Conservation (phyloP, 2,888 invertebrate species). For the Capitulum mitella region DNA sequence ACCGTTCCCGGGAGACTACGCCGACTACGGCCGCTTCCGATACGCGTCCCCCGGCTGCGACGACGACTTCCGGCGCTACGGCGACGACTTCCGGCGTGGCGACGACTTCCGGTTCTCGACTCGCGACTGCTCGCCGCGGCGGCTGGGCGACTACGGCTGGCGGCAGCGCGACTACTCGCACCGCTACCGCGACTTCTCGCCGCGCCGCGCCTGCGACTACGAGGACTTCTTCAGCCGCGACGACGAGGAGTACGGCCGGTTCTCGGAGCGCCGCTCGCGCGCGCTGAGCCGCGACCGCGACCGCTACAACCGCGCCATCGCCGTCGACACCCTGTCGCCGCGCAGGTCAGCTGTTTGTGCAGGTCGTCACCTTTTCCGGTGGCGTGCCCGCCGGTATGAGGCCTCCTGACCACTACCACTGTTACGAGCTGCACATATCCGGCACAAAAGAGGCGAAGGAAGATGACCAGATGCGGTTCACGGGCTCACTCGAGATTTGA, state of each 20-base stretch:
- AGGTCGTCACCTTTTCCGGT: too few relatives aligned
- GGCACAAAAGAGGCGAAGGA: too few relatives aligned
- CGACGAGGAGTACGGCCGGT: background rate
- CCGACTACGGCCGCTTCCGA: background rate
- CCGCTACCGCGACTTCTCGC: background rate
- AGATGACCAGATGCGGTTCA: too few relatives aligned
- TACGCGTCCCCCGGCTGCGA: background rate
- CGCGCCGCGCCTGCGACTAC: background rate
- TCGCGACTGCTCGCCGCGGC: background rate
- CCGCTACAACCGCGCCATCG: too few relatives aligned
- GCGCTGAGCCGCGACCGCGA: background rate
- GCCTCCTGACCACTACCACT: too few relatives aligned
- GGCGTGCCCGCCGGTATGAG: too few relatives aligned
- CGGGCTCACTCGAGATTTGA: too few relatives aligned
- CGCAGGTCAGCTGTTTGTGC: too few relatives aligned
- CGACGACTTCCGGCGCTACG: background rate
- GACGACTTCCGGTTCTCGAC: background rate
- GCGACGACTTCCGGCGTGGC: background rate
- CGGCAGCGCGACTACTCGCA: background rate
- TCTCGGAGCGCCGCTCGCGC: constrained; percentile 4
- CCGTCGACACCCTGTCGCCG: too few relatives aligned
- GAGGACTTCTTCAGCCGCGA: background rate
- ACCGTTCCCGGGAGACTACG: background rate
- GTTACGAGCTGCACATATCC: too few relatives aligned
- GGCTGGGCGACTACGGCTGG: background rate